phyloP scores from a whole-genome alignment of 2,888 invertebrate species.

The Druceiella hillmani region DNA sequence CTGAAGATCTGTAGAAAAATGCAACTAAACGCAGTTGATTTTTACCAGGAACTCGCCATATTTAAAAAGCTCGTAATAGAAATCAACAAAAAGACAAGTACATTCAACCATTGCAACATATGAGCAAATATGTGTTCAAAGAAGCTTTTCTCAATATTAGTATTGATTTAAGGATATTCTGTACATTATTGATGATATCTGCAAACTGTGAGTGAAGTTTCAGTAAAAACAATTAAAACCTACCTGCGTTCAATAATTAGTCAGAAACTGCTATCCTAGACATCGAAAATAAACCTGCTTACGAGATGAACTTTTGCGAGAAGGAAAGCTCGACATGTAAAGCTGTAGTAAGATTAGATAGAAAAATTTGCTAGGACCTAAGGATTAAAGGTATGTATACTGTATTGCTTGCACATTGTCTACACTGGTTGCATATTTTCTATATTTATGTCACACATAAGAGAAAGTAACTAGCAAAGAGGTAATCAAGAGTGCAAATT shows the following conservation, averaged over 20 bases:
- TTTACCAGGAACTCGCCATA: conserved; percentile 23
- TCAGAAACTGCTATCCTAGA: conserved; percentile 23
- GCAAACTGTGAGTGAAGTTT: conserved; percentile 26
- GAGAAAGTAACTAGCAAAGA: too few species aligned
- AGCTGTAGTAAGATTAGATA: too few species aligned
- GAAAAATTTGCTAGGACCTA: too few species aligned
- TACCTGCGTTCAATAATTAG: conserved; percentile 19
- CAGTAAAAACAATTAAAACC: conserved; percentile 20
- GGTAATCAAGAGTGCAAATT: too few species aligned
- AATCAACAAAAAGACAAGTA: conserved; percentile 16
- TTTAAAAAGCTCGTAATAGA: conserved; percentile 23
- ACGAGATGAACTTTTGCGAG: conserved; percentile 21
- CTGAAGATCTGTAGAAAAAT: conserved; percentile 22
- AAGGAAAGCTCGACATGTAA: too few species aligned
- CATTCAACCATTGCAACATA: conserved; percentile 9
- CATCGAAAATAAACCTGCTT: conserved; percentile 22
- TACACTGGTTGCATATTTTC: too few species aligned
- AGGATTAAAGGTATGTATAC: too few species aligned
- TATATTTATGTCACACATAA: too few species aligned
- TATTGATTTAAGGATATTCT: too few species aligned
- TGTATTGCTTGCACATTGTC: too few species aligned
- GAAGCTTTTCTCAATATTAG: too few species aligned
- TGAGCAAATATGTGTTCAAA: conserved; percentile 9
- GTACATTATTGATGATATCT: conserved; percentile 21
- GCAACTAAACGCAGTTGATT: conserved; percentile 22